Percentiles rank a stretch among this genome's conserved stretches.
Evolutionary conservation across 2,113 vertebrate species (phyloP).

Genomic region (Tor tambroides): DNA sequence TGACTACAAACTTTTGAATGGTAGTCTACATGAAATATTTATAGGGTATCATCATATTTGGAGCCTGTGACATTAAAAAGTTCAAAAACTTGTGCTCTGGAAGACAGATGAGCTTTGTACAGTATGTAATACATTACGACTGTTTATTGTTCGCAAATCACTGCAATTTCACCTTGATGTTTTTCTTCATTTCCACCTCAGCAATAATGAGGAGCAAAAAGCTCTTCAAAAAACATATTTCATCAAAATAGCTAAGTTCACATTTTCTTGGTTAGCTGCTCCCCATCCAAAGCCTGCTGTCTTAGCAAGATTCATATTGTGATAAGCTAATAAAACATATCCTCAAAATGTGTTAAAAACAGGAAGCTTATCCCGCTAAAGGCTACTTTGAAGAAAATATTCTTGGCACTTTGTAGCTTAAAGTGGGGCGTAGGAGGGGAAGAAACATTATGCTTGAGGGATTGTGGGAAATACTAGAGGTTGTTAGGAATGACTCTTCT

Average conservation of each 20-base stretch:
- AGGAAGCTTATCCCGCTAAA: constrained; percentile 29
- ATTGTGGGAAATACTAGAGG: constrained; percentile 6
- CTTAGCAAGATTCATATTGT: constrained; percentile 15
- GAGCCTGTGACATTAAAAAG: not conserved
- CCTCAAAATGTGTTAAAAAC: constrained; percentile 38
- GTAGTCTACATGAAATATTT: not conserved
- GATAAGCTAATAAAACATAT: constrained; percentile 26
- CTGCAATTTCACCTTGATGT: not conserved
- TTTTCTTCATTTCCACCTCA: not conserved
- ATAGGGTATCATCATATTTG: not conserved
- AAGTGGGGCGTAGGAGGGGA: not conserved
- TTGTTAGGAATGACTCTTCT: constrained; percentile 12
- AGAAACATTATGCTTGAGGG: constrained; percentile 34
- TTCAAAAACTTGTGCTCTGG: not conserved
- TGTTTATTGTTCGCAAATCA: too few relatives aligned
- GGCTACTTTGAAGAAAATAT: constrained; percentile 3
- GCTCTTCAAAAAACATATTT: not conserved
- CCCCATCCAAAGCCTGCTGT: not conserved
- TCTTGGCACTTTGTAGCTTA: constrained; percentile 36
- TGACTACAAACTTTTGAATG: too few relatives aligned
- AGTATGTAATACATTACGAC: not conserved
- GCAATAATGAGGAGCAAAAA: not conserved
- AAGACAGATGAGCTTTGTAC: not conserved
- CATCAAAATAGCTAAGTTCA: not conserved
- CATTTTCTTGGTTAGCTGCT: not conserved